A percentile compares a stretch with the other conserved stretches of the same genome.
Conservation (phyloP, 2,797 vertebrate genomes). For the Sebastes minor region DNA sequence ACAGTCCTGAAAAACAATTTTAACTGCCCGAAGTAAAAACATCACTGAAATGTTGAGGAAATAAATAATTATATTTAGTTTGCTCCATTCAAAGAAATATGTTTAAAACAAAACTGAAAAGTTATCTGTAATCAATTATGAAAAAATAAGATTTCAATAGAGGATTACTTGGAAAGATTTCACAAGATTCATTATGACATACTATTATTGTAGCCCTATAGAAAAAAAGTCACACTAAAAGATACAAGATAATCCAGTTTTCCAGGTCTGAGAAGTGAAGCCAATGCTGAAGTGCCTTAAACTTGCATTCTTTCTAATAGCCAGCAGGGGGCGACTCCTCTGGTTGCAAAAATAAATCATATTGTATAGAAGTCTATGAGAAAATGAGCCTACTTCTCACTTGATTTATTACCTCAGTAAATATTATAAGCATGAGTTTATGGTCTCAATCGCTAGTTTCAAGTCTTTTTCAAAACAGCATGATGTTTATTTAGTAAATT, state of each 20-base stretch:
- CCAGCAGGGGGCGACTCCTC: too few species aligned
- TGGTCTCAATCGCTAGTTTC: too few species aligned
- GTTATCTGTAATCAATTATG: not conserved
- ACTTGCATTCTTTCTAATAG: too few species aligned
- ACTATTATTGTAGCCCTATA: not conserved
- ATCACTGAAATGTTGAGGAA: not conserved
- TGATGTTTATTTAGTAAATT: rapidly evolving
- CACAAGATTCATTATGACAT: not conserved
- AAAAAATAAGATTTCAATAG: not conserved
- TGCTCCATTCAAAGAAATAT: not conserved
- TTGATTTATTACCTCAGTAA: too few species aligned
- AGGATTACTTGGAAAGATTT: not conserved
- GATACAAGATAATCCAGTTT: too few species aligned
- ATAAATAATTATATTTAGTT: not conserved
- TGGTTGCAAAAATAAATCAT: rapidly evolving
- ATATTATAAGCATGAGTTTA: too few species aligned
- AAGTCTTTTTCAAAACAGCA: too few species aligned
- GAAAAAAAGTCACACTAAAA: not conserved
- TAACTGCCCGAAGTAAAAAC: not conserved
- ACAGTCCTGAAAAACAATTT: not conserved
- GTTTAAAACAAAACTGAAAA: not conserved
- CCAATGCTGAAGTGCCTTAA: rapidly evolving
- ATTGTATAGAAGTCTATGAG: too few species aligned
- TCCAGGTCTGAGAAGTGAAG: rapidly evolving
- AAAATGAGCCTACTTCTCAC: too few species aligned